phyloP scores from a whole-genome alignment of 2,888 invertebrate species.

The Dendrolimus houi region DNA sequence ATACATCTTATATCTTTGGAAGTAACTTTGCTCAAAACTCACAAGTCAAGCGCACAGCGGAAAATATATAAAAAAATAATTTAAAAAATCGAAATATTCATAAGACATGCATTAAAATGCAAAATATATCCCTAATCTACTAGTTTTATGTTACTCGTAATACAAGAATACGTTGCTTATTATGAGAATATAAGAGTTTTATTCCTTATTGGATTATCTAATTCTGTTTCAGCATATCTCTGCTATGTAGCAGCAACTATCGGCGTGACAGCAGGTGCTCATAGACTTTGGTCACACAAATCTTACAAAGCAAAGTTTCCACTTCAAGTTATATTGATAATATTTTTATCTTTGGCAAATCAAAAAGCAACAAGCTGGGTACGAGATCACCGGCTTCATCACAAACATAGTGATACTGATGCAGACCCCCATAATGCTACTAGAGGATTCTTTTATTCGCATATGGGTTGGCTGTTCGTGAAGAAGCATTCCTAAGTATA shows the following conservation, averaged over 20 bases:
- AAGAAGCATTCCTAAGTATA: constrained; percentile 86
- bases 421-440: constrained; percentile 87
- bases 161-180: too few species aligned
- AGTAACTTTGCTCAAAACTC: too few species aligned
- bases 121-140: too few species aligned
- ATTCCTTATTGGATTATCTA: too few species aligned
- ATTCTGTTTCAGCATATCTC: constrained; percentile 15
- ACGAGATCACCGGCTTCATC: constrained; percentile 59
- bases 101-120: too few species aligned
- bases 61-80: too few species aligned
- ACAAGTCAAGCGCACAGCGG: too few species aligned
- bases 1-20: too few species aligned
- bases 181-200: too few species aligned
- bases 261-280: constrained; percentile 27
- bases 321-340: constrained; percentile 19
- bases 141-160: too few species aligned
- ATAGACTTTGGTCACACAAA: constrained; percentile 29
- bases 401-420: constrained; percentile 81
- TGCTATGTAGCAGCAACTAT: constrained; percentile 17
- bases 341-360: constrained; percentile 19
- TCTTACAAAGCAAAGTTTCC: constrained; percentile 26
- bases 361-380: constrained; percentile 58
- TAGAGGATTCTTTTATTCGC: constrained; percentile 89
- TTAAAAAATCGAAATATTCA: too few species aligned
- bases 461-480: constrained; percentile 87